Percentiles rank a stretch among this genome's conserved stretches.
Conservation (phyloP, 2,888 invertebrate genomes). For the Drosophila pegasa region DNA sequence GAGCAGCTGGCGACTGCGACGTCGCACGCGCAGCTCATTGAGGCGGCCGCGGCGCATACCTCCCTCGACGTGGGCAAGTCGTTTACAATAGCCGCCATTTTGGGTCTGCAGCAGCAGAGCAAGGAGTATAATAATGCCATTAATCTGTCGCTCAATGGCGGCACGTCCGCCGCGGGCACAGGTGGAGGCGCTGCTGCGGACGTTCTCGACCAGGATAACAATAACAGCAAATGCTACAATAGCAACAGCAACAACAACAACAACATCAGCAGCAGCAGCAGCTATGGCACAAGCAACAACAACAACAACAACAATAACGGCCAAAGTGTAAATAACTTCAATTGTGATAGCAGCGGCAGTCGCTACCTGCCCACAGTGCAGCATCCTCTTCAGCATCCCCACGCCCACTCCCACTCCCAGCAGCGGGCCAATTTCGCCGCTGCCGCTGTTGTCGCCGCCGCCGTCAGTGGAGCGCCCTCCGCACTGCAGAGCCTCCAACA, state of each 20-base stretch:
- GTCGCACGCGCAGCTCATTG: slow-evolving; percentile 80
- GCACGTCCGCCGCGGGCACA: slow-evolving; percentile 31
- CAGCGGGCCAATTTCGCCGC: slow-evolving; percentile 78
- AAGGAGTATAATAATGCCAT: slow-evolving; percentile 84
- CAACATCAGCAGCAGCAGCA: slow-evolving; percentile 47
- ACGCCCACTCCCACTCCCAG: slow-evolving; percentile 59
- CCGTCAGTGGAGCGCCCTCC: slow-evolving; percentile 79
- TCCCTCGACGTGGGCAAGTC: slow-evolving; percentile 88
- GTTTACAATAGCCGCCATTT: slow-evolving; percentile 95
- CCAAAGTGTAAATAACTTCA: slow-evolving; percentile 81
- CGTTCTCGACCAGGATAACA: slow-evolving; percentile 61
- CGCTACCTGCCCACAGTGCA: slow-evolving; percentile 74
- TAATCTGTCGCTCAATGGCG: slow-evolving; percentile 84
- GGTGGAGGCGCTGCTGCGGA: slow-evolving; percentile 31
- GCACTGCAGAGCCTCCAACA: slow-evolving; percentile 85
- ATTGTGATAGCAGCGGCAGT: slow-evolving; percentile 81
- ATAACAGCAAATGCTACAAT: slow-evolving; percentile 56
- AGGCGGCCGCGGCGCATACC: slow-evolving; percentile 81
- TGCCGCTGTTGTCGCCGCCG: slow-evolving; percentile 74
- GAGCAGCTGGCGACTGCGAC: slow-evolving; percentile 75
- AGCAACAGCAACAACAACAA: slow-evolving; percentile 50
- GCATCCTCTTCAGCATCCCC: slow-evolving; percentile 51
- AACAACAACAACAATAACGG: slow-evolving; percentile 51
- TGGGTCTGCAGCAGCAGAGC: slow-evolving; percentile 88
- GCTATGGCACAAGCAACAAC: slow-evolving; percentile 47